Base-by-base conservation (phyloP, 2,797 vertebrate species). In the Garrulus glandarius region DNA sequence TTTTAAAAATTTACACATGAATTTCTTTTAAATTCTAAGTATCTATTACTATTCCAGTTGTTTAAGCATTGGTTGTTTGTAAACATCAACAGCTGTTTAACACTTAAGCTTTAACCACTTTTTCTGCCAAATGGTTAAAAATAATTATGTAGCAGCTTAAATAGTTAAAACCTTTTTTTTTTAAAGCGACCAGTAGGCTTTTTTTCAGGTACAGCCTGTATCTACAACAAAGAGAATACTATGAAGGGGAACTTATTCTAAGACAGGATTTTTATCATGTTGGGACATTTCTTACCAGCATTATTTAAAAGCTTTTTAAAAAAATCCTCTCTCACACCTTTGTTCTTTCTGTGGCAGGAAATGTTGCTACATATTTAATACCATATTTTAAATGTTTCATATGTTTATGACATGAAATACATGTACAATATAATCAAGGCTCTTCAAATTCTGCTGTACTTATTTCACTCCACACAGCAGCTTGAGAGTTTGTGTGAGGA, bases 321-420 rank as follows among this genome's bases (percentile, higher is more conserved):
- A 96, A 96, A 74, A 44, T 72, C 49, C 59, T 95, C 47, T 65
- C 61, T 89, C 56, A 89, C 84, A 95, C 79, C 92, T 95, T 97
- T 97, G 74, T 97, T 97, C 94, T 96, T 95, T 92, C 93, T 71
- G 65, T 79, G 77, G 77, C 75, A 92, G 80, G 93, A 96, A 97
- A 95, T 77, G 61, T 91, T 86, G 49, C 70, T 97, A 78, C 96
- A 97, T 97, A 95, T 96, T 97, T 97, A 96, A 96, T 97, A 95
- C 17, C 27, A n/a, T 70, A 95, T 93, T 96, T 96, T 97, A 97
- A 97, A 97, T 96, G 96, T 97, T 97, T 97, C 75, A 96, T 97
- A 97, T 96, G 96, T 97, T 97, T 97, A 95, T 97, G 94, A 97
- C 96, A 97, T 77, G 90, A 97, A 96, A 96, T 96, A 95, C 89